Base-by-base conservation (phyloP, 1,140 invertebrate genomes). In the Mylabris phalerata region DNA sequence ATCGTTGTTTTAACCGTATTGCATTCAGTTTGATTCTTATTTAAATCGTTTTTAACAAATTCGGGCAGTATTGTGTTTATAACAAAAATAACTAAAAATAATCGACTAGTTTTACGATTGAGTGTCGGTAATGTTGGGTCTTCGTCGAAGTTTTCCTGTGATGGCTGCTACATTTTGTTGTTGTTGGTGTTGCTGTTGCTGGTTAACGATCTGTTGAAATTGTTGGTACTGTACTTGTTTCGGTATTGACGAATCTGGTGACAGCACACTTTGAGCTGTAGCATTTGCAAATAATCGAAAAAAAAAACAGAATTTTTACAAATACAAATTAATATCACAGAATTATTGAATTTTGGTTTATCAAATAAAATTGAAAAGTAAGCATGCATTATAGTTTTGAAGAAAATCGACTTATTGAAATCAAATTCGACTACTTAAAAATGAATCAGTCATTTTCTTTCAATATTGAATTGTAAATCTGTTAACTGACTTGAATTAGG, bases 401-500 rank as follows among this genome's bases (percentile, higher is more conserved):
- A 19, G 19, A 19, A 19, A 55, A 46, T 55, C 39, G 46, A 46
- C 38, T 52, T 49, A 55, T 46, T 55, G 43, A 55, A 44, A 45
- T 55, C 39, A 55, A 19, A 57, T 49, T 41, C 55, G 38, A 55
- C 13, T n/a, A 10, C 11, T 48, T 59, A 38, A 48, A 48, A 55
- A 27, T 49, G 55, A 46, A 57, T 55, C n/a, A 47, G 48, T 66
- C 51, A 64, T 48, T 62, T 66, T 62, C 55, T 48, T 64, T 70
- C 60, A 55, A 67, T 49, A 59, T 70, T 64, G 55, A 70, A 65
- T 58, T 69, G 64, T 56, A 72, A 61, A 67, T 71, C 64, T 51
- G 45, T 63, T 60, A 61, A 74, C 75, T 79, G 70, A 84, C 82
- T 78, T 75, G 82, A 77, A 59, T 82, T 80, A 45, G 81, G 77